A percentile compares a stretch with the other conserved stretches of the same genome.
These are phyloP conservation scores for Chelon labrosus DNA, from an alignment of 2,797 vertebrate genomes.

Conservation along the genomic window DNA sequence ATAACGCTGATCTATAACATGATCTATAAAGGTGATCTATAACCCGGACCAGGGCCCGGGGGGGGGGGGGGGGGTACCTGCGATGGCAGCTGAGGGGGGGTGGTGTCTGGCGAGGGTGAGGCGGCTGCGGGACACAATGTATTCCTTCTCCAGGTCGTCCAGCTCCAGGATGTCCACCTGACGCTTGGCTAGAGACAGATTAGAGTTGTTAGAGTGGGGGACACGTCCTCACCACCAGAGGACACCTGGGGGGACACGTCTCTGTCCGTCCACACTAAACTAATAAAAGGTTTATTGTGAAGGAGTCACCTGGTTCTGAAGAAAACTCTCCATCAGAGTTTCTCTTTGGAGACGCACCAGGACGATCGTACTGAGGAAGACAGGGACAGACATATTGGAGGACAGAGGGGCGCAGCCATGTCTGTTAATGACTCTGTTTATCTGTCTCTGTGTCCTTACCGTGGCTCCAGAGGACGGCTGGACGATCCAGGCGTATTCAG, in stretches of 20 bases:
- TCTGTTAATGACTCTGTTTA: not conserved
- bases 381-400: not conserved
- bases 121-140: conserved; percentile 88
- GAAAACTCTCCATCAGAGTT: conserved; percentile 92
- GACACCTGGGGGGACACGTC: too few relatives aligned
- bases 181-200: conserved; percentile 77
- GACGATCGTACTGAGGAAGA: conserved; percentile 89
- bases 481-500: conserved; percentile 96
- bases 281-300: too few relatives aligned
- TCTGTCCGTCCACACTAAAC: too few relatives aligned
- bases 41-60: too few relatives aligned
- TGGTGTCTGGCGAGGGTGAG: conserved; percentile 92
- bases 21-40: too few relatives aligned
- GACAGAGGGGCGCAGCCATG: too few relatives aligned
- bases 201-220: not conserved
- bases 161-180: conserved; percentile 95
- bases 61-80: conserved; percentile 77
- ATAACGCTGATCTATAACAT: too few relatives aligned
- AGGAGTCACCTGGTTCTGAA: conserved; percentile 83
- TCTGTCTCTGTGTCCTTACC: conserved; percentile 7
- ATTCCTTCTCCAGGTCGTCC: conserved; percentile 92
- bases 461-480: conserved; percentile 87
- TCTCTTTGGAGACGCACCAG: conserved; percentile 93
- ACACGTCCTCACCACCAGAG: too few relatives aligned
- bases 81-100: conserved; percentile 86